Percentiles rank a stretch among this genome's conserved stretches.
phyloP scores from a whole-genome alignment of 2,113 vertebrate genomes.

The Leucosticte australis region DNA sequence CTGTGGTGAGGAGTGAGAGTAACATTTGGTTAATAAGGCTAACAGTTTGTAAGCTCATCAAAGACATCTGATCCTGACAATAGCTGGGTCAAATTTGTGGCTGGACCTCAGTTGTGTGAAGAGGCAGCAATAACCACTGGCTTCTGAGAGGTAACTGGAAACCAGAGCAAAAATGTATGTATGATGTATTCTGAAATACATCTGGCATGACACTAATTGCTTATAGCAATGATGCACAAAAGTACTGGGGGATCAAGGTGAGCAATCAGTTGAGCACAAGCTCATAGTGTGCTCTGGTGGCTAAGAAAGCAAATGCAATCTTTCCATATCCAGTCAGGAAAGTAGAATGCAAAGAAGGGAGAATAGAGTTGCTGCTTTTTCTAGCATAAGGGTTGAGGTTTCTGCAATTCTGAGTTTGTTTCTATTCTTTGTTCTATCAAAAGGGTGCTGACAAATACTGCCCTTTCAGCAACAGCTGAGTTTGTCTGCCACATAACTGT shows the following conservation, averaged over 20 bases:
- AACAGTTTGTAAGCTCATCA: not conserved
- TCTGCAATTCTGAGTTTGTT: not conserved
- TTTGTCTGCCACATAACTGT: not conserved
- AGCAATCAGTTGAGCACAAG: not conserved
- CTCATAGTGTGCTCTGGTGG: slow-evolving; percentile 45
- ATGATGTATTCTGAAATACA: not conserved
- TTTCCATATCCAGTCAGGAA: not conserved
- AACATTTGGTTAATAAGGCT: not conserved
- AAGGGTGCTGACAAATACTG: not conserved
- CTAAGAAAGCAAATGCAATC: slow-evolving; percentile 33
- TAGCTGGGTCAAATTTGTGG: not conserved
- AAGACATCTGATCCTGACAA: not conserved
- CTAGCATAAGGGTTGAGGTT: not conserved
- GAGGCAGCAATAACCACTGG: not conserved
- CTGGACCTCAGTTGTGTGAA: not conserved
- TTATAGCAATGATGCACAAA: not conserved
- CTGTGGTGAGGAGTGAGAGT: not conserved
- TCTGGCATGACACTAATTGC: not conserved
- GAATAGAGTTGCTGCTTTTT: not conserved
- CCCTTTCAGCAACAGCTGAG: not conserved
- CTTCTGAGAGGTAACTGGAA: not conserved
- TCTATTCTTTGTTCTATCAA: not conserved
- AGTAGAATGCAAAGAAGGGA: not conserved
- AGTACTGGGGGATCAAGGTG: not conserved
- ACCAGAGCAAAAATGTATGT: not conserved